These are phyloP conservation scores for Danio aesculapii DNA, from an alignment of 2,797 vertebrate species.

Conservation along the genomic window DNA sequence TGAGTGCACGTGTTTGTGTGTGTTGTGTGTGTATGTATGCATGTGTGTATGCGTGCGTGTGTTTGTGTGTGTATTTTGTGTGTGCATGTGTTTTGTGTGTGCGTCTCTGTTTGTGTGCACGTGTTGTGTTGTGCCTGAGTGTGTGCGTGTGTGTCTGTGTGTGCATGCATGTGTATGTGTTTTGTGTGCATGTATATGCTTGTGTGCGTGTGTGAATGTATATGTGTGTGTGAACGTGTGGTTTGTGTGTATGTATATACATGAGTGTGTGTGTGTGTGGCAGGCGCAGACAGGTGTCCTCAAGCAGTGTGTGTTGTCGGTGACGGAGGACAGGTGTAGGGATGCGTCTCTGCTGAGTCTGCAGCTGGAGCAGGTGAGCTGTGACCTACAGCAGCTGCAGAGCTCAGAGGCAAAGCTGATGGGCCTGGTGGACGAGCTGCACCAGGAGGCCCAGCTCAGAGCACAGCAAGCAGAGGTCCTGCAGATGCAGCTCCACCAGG, in stretches of 20 bases:
- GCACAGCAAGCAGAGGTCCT: constrained; percentile 70
- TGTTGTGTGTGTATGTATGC: constrained; percentile 9
- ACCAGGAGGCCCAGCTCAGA: constrained; percentile 68
- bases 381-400: constrained; percentile 76
- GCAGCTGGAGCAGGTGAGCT: constrained; percentile 72
- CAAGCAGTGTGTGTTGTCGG: constrained; percentile 64
- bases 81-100: too few relatives aligned
- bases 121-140: too few relatives aligned
- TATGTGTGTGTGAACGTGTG: neutral
- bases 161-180: too few relatives aligned
- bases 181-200: too few relatives aligned
- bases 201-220: neutral
- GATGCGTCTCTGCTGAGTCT: constrained; percentile 61
- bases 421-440: constrained; percentile 78
- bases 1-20: neutral
- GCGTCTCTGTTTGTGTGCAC: too few relatives aligned
- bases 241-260: constrained; percentile 12
- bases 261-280: neutral
- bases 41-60: neutral
- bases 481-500: constrained; percentile 72
- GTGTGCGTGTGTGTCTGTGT: too few relatives aligned
- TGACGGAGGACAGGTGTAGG: constrained; percentile 64
- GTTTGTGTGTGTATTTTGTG: too few relatives aligned
- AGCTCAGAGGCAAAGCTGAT: constrained; percentile 76
- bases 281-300: constrained; percentile 71